phyloP scores from a whole-genome alignment of 2,888 invertebrate species.

The Leptopilina syphax region DNA sequence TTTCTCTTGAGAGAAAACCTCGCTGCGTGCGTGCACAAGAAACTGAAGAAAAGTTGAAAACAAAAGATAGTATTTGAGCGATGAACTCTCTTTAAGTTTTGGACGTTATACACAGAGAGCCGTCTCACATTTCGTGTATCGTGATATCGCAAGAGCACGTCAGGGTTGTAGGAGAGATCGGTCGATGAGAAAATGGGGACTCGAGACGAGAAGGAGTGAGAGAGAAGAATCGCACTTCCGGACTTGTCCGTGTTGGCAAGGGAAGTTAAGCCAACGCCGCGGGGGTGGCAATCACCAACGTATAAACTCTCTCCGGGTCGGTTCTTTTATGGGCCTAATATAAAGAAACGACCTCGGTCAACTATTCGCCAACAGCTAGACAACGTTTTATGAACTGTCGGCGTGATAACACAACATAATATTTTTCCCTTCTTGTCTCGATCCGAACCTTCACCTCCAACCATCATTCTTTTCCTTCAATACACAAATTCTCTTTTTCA shows the following conservation, averaged over 20 bases:
- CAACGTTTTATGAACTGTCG: conserved; percentile 68
- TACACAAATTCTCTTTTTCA: too few species aligned
- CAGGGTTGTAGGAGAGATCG: neutral
- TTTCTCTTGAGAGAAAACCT: conserved; percentile 29
- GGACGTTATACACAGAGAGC: neutral
- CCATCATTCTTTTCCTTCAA: too few species aligned
- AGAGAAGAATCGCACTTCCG: conserved; percentile 57
- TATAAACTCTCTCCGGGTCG: conserved; percentile 62
- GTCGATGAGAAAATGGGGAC: conserved; percentile 21
- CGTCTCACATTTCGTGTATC: conserved; percentile 32
- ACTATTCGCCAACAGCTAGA: conserved; percentile 67
- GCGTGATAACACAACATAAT: conserved; percentile 64
- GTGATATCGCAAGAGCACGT: conserved; percentile 24
- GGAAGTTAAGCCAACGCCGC: conserved; percentile 50
- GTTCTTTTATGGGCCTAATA: conserved; percentile 69
- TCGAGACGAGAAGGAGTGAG: conserved; percentile 17
- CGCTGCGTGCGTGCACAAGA: conserved; percentile 31
- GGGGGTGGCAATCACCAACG: conserved; percentile 62
- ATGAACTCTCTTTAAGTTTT: conserved; percentile 32
- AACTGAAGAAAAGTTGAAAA: conserved; percentile 27
- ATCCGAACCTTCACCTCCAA: conserved; percentile 27
- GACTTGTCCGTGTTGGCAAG: conserved; percentile 46
- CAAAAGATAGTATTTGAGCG: conserved; percentile 39
- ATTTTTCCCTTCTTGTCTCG: conserved; percentile 49
- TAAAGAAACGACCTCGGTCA: conserved; percentile 68